phyloP scores from a whole-genome alignment of 2,888 invertebrate genomes.

The Spilarctia lutea region DNA sequence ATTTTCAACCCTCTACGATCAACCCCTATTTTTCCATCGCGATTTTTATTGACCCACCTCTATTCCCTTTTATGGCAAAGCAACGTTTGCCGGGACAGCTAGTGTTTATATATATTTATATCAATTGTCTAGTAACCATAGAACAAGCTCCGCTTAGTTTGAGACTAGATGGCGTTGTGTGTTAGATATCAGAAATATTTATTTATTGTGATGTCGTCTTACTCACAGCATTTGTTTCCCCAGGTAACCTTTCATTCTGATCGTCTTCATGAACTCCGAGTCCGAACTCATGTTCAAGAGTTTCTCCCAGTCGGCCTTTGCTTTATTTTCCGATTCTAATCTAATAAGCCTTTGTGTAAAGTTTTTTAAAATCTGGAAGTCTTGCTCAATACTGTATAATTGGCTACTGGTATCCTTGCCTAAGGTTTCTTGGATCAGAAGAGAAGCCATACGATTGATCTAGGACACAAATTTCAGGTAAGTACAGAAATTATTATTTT shows the following conservation, averaged over 20 bases:
- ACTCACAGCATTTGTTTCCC: conserved; percentile 80
- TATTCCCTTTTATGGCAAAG: too few relatives aligned
- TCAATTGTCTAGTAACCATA: too few relatives aligned
- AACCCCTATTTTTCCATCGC: too few relatives aligned
- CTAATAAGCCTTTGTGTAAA: conserved; percentile 63
- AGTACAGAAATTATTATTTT: background rate
- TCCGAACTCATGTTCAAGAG: conserved; percentile 63
- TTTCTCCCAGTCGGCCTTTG: conserved; percentile 62
- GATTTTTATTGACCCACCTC: too few relatives aligned
- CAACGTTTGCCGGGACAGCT: too few relatives aligned
- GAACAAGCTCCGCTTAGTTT: too few relatives aligned
- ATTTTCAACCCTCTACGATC: too few relatives aligned
- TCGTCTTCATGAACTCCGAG: conserved; percentile 65
- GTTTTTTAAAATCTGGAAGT: conserved; percentile 69
- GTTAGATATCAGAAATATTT: background rate
- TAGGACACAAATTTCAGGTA: conserved; percentile 44
- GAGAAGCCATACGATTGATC: conserved; percentile 81
- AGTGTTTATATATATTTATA: too few relatives aligned
- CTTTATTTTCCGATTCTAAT: conserved; percentile 52
- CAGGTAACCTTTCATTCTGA: conserved; percentile 61
- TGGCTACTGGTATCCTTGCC: conserved; percentile 75
- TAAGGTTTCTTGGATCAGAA: conserved; percentile 77
- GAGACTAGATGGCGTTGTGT: too few relatives aligned
- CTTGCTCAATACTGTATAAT: conserved; percentile 72
- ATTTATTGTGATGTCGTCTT: too few relatives aligned